Conservation (phyloP, 1,140 invertebrate genomes). For the Orius insidiosus region DNA sequence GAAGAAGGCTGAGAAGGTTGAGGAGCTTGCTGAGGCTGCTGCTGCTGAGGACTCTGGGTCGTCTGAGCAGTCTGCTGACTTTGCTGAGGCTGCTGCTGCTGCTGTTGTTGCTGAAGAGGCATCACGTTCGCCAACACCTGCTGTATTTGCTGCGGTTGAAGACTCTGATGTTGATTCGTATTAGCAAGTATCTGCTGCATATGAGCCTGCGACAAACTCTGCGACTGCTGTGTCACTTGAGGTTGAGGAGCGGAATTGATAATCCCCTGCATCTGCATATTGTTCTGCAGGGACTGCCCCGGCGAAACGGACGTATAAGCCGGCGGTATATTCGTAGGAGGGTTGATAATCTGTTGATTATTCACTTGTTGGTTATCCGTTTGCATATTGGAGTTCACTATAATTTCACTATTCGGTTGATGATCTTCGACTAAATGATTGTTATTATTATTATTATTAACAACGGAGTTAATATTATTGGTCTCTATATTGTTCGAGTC, state of each 20-base stretch:
- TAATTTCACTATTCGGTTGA: no score
- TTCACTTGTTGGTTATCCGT: conserved; percentile 1
- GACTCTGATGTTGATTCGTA: conserved; percentile 26
- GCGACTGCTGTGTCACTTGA: conserved; percentile 25
- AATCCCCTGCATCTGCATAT: conserved; percentile 23
- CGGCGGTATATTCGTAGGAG: conserved; percentile 15
- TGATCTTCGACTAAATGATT: no score
- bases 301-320: conserved; percentile 21
- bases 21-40: conserved; percentile 13
- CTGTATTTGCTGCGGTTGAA: conserved; percentile 34
- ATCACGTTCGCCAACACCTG: conserved; percentile 31
- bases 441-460: no score
- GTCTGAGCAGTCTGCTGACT: conserved; percentile 14
- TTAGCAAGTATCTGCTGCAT: conserved; percentile 20
- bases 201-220: conserved; percentile 27
- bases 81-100: conserved; percentile 19
- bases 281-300: conserved; percentile 22
- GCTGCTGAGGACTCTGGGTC: conserved; percentile 6
- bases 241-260: conserved; percentile 26
- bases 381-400: no score
- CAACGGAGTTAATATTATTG: no score
- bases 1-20: conserved; percentile 18
- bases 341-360: conserved; percentile 12
- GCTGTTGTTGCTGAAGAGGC: conserved; percentile 18
- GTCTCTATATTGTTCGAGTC: no score